phyloP scores from a whole-genome alignment of 2,888 invertebrate species.

The Laothoe populi region DNA sequence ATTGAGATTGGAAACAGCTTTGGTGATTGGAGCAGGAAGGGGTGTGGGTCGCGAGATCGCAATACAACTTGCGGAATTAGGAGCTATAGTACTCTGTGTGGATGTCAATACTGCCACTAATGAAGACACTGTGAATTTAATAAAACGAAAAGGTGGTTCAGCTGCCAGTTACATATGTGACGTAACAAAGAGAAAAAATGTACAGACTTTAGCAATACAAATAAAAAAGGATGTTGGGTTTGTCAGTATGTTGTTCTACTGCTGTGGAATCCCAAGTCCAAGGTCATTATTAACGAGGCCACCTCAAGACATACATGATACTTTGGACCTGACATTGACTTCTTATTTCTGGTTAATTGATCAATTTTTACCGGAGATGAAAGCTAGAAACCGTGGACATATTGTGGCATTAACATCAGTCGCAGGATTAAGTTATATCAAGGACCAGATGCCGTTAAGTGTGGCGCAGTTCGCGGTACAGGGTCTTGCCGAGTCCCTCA shows the following conservation, averaged over 20 bases:
- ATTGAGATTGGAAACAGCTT: conserved; percentile 85
- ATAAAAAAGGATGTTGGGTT: conserved; percentile 82
- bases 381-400: conserved; percentile 83
- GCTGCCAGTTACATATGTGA: conserved; percentile 83
- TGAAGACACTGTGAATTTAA: conserved; percentile 73
- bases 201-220: conserved; percentile 67
- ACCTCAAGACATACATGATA: conserved; percentile 80
- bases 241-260: conserved; percentile 86
- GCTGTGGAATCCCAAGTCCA: conserved; percentile 87
- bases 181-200: conserved; percentile 82
- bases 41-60: conserved; percentile 88
- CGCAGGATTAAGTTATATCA: conserved; percentile 85
- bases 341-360: conserved; percentile 87
- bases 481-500: conserved; percentile 86
- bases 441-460: conserved; percentile 85
- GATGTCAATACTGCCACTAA: conserved; percentile 86
- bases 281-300: conserved; percentile 79
- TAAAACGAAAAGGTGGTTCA: conserved; percentile 73
- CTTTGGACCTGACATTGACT: conserved; percentile 84
- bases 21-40: conserved; percentile 89
- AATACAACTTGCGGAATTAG: conserved; percentile 82
- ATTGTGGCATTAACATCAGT: conserved; percentile 86
- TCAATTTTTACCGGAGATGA: conserved; percentile 86
- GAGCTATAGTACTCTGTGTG: conserved; percentile 86
- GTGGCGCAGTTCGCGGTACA: conserved; percentile 88